Evolutionary conservation across 2,888 invertebrate genomes (phyloP), one percentile per base, ranked within the genome.

Genomic region (Agriopis aurantiaria): DNA sequence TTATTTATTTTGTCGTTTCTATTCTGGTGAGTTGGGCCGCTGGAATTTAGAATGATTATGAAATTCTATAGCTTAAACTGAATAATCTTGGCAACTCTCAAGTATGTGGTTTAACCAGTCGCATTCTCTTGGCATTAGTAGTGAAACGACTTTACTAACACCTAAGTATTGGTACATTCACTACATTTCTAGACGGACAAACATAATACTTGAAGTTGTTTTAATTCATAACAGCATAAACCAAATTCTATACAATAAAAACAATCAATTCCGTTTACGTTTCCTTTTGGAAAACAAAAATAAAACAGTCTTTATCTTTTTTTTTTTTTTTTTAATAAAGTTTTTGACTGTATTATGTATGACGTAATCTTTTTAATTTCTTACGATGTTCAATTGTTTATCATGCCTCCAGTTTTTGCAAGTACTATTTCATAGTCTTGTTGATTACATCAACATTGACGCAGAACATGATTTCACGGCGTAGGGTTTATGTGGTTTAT

Each of bases 21-120:
- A 66, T 66, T 65, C 65, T 52, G 12, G 52, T 40, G 52, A 57
- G 40, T 23, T n/a, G 53, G 23, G 49, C 43, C 49, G 52, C 17
- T 61, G 69, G 65, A 65, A 66, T 69, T 66, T 41, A 59, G 66
- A 49, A 64, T 71, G 58, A 45, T 70, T 71, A 59, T 59, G 66
- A 63, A 71, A 67, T 67, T 67, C 55, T 60, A 67, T 64, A 70
- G 59, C 53, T 62, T 45, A 59, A 10, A 53, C 55, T n/a, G 46
- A 62, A 66, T 70, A 55, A 8, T 62, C 49, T 66, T 63, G 70
- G 49, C 70, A 71, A 70, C 65, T 60, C 59, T 46, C 49, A 69
- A 59, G 14, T 55, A 66, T 66, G 66, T 46, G 63, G 70, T 67
- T 60, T 6, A 63, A 71, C 70, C 70, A 66, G 66, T 70, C 62